Conservation (phyloP, 1,140 invertebrate genomes). For the Apis florea region DNA sequence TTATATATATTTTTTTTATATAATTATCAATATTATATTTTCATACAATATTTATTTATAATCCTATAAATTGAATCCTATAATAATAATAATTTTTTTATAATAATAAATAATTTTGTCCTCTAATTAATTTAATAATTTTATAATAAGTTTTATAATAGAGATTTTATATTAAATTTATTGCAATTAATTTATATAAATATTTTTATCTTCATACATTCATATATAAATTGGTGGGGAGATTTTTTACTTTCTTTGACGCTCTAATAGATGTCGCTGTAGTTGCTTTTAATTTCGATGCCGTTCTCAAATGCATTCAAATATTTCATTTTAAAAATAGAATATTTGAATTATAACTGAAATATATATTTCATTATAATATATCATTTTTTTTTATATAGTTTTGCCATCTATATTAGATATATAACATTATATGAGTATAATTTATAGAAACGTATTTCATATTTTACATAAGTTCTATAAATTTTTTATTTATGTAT, state of each 20-base stretch:
- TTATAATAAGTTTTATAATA: background rate
- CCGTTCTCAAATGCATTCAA: slow-evolving; percentile 12
- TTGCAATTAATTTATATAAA: background rate
- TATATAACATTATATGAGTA: background rate
- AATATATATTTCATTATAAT: background rate
- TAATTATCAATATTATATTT: background rate
- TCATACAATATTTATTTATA: too few relatives aligned
- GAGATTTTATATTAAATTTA: background rate
- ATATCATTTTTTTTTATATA: background rate
- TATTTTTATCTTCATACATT: background rate
- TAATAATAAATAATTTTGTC: background rate
- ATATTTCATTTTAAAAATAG: background rate
- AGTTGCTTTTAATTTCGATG: background rate
- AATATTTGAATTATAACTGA: background rate
- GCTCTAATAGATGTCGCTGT: background rate
- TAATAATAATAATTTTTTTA: too few relatives aligned
- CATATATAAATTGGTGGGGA: background rate
- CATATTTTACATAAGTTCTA: background rate
- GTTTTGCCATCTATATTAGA: background rate
- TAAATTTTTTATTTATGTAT: background rate
- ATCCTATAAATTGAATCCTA: too few relatives aligned
- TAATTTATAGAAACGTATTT: too few relatives aligned
- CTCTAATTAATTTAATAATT: background rate
- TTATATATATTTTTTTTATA: background rate
- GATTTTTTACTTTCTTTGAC: background rate